Percentiles rank a stretch among this genome's conserved stretches.
These are phyloP conservation scores for Catharus minimus DNA, from an alignment of 2,113 vertebrate species.

Conservation along the genomic window DNA sequence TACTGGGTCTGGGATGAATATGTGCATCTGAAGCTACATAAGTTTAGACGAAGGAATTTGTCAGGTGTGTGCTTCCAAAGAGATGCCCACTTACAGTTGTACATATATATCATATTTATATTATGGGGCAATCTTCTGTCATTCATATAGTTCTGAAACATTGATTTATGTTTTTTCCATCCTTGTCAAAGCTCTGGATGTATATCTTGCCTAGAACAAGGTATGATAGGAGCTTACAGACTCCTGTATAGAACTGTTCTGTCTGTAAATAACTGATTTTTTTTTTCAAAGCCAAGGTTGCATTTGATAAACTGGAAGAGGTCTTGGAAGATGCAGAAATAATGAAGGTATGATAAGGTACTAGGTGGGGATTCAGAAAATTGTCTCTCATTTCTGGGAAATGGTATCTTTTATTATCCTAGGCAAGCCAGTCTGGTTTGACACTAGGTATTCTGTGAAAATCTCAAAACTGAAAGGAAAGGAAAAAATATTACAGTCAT, in stretches of 20 bases:
- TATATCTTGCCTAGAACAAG: background rate
- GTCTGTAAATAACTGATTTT: accelerated
- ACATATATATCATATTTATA: background rate
- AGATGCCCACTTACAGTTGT: background rate
- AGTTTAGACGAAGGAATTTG: background rate
- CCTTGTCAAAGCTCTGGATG: background rate
- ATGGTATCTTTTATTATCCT: background rate
- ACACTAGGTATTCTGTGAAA: background rate
- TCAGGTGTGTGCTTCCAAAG: background rate
- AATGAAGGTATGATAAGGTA: background rate
- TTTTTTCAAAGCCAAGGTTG: background rate
- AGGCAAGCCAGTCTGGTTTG: background rate
- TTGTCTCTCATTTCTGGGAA: background rate
- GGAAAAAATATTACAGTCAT: background rate
- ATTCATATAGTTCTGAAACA: background rate
- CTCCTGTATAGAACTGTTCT: background rate
- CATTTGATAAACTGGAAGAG: background rate
- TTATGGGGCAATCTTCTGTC: background rate
- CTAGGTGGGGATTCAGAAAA: background rate
- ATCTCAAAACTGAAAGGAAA: background rate
- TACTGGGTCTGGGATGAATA: background rate
- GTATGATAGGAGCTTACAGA: background rate
- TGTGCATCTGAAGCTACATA: background rate
- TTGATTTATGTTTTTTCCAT: background rate
- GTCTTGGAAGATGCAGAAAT: background rate